Conservation (phyloP, 2,888 invertebrate genomes). For the Hartigia nigra region DNA sequence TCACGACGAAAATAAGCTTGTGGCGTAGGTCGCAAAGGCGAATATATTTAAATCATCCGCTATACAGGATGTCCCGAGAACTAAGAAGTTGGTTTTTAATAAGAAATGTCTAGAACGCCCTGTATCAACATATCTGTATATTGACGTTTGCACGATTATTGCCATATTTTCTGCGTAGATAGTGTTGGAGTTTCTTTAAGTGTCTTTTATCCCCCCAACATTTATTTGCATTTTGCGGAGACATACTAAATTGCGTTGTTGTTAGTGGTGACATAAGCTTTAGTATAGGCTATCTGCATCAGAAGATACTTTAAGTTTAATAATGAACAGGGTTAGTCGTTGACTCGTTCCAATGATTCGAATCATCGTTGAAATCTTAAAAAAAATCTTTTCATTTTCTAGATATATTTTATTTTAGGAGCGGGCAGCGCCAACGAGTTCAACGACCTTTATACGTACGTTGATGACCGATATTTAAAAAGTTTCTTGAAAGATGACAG, state of each 20-base stretch:
- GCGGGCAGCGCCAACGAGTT: not conserved
- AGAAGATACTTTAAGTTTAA: not conserved
- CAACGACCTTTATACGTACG: not conserved
- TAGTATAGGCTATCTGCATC: not conserved
- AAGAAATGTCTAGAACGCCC: not conserved
- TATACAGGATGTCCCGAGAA: not conserved
- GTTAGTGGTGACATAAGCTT: not conserved
- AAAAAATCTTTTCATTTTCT: not conserved
- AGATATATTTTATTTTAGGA: not conserved
- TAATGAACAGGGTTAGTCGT: not conserved
- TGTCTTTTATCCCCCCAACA: not conserved
- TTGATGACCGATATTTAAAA: not conserved
- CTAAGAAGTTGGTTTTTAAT: not conserved
- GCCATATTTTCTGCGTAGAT: too few species aligned
- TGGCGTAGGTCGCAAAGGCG: constrained; percentile 31
- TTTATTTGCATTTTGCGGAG: not conserved
- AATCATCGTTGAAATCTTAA: too few species aligned
- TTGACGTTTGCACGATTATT: not conserved
- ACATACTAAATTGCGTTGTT: not conserved
- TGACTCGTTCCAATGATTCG: not conserved
- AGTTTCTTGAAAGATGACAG: not conserved
- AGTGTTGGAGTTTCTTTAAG: not conserved
- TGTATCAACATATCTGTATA: not conserved
- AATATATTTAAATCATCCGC: constrained; percentile 12
- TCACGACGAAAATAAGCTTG: constrained; percentile 30